These are phyloP conservation scores for Passer montanus DNA, from an alignment of 2,113 vertebrate species.

Conservation along the genomic window DNA sequence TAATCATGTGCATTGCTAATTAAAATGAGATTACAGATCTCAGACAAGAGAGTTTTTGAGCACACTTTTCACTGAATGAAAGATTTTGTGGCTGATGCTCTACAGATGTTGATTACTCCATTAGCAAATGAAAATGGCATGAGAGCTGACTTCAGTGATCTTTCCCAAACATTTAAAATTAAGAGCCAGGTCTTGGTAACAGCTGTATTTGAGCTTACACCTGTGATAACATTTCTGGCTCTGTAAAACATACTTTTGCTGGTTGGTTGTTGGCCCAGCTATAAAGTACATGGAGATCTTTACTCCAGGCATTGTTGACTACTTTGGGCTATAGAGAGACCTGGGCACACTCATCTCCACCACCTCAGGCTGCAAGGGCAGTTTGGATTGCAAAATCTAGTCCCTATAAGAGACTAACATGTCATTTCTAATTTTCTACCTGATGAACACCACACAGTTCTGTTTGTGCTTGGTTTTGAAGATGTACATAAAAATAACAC, in stretches of 20 bases:
- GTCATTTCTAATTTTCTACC: background rate
- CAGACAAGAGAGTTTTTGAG: conserved; percentile 22
- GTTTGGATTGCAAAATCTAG: background rate
- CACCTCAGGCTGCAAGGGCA: background rate
- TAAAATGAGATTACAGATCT: conserved; percentile 38
- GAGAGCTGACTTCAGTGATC: background rate
- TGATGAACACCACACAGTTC: background rate
- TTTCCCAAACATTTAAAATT: background rate
- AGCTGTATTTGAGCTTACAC: background rate
- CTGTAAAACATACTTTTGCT: background rate
- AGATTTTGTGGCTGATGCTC: background rate
- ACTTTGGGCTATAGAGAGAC: background rate
- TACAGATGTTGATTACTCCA: conserved; percentile 14
- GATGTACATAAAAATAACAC: background rate
- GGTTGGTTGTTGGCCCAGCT: background rate
- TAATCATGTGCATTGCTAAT: conserved; percentile 42
- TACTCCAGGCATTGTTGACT: background rate
- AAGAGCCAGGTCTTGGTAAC: background rate
- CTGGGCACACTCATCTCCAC: background rate
- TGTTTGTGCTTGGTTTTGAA: background rate
- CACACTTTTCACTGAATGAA: background rate
- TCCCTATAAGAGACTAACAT: background rate
- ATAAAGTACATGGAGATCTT: background rate
- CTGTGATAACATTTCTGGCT: background rate
- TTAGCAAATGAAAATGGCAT: background rate